Percentiles rank a stretch among this genome's conserved stretches.
Conservation (phyloP, 2,888 invertebrate genomes). For the Norana najaformis region DNA sequence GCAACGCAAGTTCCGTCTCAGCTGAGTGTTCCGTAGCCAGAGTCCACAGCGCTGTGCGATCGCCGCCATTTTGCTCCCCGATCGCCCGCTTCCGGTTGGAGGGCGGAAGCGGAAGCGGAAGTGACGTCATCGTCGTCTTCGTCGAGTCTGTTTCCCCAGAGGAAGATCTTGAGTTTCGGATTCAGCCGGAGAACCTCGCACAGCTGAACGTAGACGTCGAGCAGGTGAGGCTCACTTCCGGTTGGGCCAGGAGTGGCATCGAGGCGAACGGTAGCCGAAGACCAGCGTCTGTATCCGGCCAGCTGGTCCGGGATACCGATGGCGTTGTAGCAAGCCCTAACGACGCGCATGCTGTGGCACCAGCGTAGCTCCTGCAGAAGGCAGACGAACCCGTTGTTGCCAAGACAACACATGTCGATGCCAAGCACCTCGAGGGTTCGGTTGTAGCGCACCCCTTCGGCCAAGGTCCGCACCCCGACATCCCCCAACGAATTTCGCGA, state of each 20-base stretch:
- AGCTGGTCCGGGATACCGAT: conserved; percentile 46
- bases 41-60: background rate
- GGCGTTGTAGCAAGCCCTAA: conserved; percentile 58
- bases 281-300: conserved; percentile 19
- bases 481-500: conserved; percentile 57
- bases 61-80: background rate
- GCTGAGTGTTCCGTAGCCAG: conserved; percentile 17
- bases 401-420: conserved; percentile 59
- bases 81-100: background rate
- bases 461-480: conserved; percentile 51
- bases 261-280: background rate
- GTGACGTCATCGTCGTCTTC: background rate
- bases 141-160: conserved; percentile 59
- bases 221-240: background rate
- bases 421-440: conserved; percentile 51
- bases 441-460: conserved; percentile 54
- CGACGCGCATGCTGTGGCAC: conserved; percentile 52
- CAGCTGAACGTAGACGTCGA: conserved; percentile 51
- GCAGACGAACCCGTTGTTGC: conserved; percentile 56
- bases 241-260: background rate
- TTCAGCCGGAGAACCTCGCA: conserved; percentile 55
- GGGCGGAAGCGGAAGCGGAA: background rate
- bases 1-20: background rate
- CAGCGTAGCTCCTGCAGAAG: conserved; percentile 55
- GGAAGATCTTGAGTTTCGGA: conserved; percentile 56